Evolutionary conservation across 2,113 vertebrate genomes (phyloP).

Genomic region (Theristicus caerulescens): DNA sequence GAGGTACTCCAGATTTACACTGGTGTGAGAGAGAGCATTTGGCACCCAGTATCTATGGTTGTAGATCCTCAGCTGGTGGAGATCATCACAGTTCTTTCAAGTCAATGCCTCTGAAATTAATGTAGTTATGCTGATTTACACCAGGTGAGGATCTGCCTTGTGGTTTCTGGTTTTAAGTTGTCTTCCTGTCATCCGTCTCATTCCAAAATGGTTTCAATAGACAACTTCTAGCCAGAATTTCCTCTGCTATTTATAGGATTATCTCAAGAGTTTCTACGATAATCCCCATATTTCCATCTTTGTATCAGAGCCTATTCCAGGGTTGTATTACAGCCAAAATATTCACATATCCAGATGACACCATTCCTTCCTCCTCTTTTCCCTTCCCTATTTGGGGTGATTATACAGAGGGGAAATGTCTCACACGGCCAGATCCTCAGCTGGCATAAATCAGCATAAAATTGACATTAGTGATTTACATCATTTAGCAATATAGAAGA

Average conservation of each 20-base stretch:
- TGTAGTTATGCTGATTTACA: conserved; percentile 51
- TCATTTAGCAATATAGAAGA: conserved; percentile 32
- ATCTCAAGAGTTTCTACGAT: conserved; percentile 52
- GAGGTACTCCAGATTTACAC: conserved; percentile 34
- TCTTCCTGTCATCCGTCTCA: conserved; percentile 33
- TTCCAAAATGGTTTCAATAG: conserved; percentile 58
- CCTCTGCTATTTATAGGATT: conserved; percentile 64
- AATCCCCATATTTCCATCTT: conserved; percentile 55
- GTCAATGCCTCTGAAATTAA: conserved; percentile 41
- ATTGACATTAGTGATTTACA: conserved; percentile 53
- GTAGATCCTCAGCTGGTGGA: conserved; percentile 24
- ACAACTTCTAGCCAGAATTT: conserved; percentile 56
- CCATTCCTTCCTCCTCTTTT: conserved; percentile 32
- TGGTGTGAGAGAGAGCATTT: conserved; percentile 36
- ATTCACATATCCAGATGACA: conserved; percentile 67
- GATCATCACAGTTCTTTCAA: conserved; percentile 48
- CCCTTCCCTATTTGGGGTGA: conserved; percentile 33
- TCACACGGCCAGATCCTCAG: conserved; percentile 11
- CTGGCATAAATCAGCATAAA: conserved; percentile 56
- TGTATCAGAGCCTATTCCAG: conserved; percentile 33
- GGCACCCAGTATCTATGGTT: not conserved
- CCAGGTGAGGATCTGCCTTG: conserved; percentile 54
- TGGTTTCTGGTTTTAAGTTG: conserved; percentile 38
- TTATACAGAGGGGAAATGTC: conserved; percentile 1
- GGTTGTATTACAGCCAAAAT: conserved; percentile 43